Base-by-base conservation (phyloP, 2,888 invertebrate genomes). In the Halocaridina rubra region DNA sequence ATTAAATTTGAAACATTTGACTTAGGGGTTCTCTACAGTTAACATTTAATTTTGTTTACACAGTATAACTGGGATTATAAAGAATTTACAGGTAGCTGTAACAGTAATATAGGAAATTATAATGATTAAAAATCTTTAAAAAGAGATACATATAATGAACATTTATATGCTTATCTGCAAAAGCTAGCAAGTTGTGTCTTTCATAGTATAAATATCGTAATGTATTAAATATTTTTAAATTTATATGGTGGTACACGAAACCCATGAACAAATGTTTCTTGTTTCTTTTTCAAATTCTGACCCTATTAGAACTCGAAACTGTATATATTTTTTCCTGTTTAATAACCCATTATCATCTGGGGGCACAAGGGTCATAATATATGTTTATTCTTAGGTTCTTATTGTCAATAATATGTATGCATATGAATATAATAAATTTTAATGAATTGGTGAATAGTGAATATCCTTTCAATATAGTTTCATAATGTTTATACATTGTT, bases 341-440 rank as follows among this genome's bases (percentile, higher is more conserved):
- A 78, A 69, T 61, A 57, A 77, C 82, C 71, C 80, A 80, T 59
- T 57, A 72, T 82, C 82, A 76, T 57, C 69, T 82, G 22, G 61
- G 82, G 82, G 77, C 78, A 71, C 30, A 78, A 82, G 82, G 82
- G 82, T 82, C 82, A 78, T n/a, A n/a, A n/a, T 82, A 78, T 72
- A 82, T 82, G 71, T 77, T 82, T 77, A 82, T 77, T 78, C 39
- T 71, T 69, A 78, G 57, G 77, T 82, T 82, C 71, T 80, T 72
- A 46, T 80, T 82, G 77, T 82, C 76, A 76, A 59, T 76, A 77
- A 82, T 82, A 82, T 82, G 82, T 82, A 82, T 82, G 82, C 82
- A 82, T 82, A 82, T 82, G 71, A 78, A 82, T 78, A 80, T 71
- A 82, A 82, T 82, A 82, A 82, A 82, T 82, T 82, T 72, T 82